Evolutionary conservation across 1,140 invertebrate genomes (phyloP), one percentile per base, ranked within the genome.

Genomic region (Eumeta japonica): DNA sequence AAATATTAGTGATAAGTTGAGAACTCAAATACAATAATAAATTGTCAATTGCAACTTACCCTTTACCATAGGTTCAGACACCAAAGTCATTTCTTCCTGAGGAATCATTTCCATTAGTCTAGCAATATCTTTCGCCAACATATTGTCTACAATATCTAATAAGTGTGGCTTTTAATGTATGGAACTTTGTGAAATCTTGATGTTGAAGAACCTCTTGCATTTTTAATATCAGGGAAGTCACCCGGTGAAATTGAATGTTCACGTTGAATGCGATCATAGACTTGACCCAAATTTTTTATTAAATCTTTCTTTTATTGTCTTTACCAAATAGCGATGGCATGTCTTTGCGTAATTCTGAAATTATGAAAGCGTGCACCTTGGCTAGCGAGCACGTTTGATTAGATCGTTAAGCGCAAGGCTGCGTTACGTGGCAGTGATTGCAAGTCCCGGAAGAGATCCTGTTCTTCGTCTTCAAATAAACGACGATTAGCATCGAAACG

Each of bases 341-440:
- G 52, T 96, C 92, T 77, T 97, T 97, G 48, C 87, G 83, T 37
- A 98, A 78, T 45, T 94, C 89, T 45, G 89, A 86, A 38, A 98
- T 97, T 46, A 98, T 97, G 59, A 96, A 97, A 1, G 96, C 94
- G 74, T 98, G 94, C 4, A 97, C 94, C 79, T 97, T 97, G 39
- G 96, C 95, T 28, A 98, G 31, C 96, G 81, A 14, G 96, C 95
- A 58, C 96, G 77, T 76, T 98, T 98, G 45, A 98, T 98, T 41
- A 99, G 81, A 77, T 98, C 96, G 68, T 98, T 98, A 1, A 99
- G 77, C 96, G 79, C 34, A 98, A 76, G 1, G 94, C 93, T 5
- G 94, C 94, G 81, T 98, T 98, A 57, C 89, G 79, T 0, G 96
- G 96, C 32, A 98, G 77, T 12, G 90, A 92, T 66, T 96, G 92